A percentile compares a stretch with the other conserved stretches of the same genome.
Evolutionary conservation across 2,113 vertebrate species (phyloP).

Genomic region (Pyrgilauda ruficollis): DNA sequence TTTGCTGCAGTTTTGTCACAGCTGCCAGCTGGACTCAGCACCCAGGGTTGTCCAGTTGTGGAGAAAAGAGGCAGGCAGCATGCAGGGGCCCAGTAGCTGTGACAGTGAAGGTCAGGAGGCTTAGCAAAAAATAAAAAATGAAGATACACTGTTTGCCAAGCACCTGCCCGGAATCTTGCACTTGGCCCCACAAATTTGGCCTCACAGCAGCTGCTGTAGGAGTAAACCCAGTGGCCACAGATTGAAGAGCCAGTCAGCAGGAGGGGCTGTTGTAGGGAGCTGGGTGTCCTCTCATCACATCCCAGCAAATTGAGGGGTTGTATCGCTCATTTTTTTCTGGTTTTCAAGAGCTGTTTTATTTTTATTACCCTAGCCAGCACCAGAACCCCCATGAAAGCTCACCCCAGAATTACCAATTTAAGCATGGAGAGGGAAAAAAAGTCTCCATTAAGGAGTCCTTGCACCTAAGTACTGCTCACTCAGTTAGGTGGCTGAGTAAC

Average conservation of each 20-base stretch:
- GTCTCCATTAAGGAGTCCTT: neutral
- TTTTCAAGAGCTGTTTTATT: neutral
- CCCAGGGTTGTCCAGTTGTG: neutral
- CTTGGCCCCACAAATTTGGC: neutral
- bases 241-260: neutral
- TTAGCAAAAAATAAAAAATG: neutral
- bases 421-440: neutral
- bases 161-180: neutral
- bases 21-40: neutral
- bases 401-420: neutral
- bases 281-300: neutral
- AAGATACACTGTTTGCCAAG: neutral
- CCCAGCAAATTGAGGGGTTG: neutral
- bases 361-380: neutral
- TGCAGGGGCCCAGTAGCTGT: neutral
- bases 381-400: neutral
- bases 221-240: neutral
- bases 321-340: neutral
- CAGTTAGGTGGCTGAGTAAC: neutral
- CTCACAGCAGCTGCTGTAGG: neutral
- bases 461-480: neutral
- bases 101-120: neutral
- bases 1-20: constrained; percentile 8
- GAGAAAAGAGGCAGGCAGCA: neutral
- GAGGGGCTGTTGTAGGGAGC: neutral